Base-by-base conservation (phyloP, 2,797 vertebrate species). In the Danionella dracula region DNA sequence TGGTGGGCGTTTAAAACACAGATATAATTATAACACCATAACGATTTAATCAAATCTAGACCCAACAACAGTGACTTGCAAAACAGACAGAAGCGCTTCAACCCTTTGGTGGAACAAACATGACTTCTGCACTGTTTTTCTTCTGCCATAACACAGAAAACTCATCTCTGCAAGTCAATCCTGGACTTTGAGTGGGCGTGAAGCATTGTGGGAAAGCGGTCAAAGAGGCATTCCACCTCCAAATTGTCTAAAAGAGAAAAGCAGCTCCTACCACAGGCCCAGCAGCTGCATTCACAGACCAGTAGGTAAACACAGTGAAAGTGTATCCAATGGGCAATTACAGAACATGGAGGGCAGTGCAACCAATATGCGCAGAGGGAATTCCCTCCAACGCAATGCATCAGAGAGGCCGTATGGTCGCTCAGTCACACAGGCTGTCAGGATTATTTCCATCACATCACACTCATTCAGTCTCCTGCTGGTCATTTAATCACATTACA, bases 401-500 rank as follows among this genome's bases (percentile, higher is more conserved):
- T 67, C 69, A 64, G 10, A 65, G 21, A 46, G 49, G 53, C 59
- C 72, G 72, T 77, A 77, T 75, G 76, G 72, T 54, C 17, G 21
- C 31, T 19, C 37, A 41, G 76, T 76, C 73, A 81, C 80, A 80
- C 75, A 68, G 76, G 42, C 51, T 70, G 82, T 88, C 78, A 75
- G 78, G 79, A 85, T 89, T 85, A 86, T 80, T 86, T 86, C 82
- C 70, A 74, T 84, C 73, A 80, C 85, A 90, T 87, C 87, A 87
- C 83, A 79, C 79, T 81, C 77, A 85, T 90, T 89, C 80, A 87
- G 76, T 48, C 81, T 75, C 80, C 76, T 83, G 78, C 79, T 88
- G 85, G 88, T 89, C 87, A 87, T 89, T 83, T 89, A 88, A 90
- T 88, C 85, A 86, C 81, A 87, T 82, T 81, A 80, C 83, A 79